phyloP scores from a whole-genome alignment of 2,797 vertebrate species.

The Chlorospingus flavigularis region DNA sequence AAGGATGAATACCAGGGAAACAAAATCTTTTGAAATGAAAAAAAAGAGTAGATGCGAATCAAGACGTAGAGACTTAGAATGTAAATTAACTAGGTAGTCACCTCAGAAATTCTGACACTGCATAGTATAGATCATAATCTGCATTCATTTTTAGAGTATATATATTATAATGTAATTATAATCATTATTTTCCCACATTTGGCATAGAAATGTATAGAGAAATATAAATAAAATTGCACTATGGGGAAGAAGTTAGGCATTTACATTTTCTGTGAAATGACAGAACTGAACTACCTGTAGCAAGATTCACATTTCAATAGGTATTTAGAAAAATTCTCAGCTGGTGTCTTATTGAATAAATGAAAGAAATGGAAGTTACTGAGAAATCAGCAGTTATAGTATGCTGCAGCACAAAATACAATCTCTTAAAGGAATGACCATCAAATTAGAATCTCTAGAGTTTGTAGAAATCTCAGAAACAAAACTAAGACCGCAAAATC shows the following conservation, averaged over 20 bases:
- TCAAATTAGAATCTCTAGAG: background rate
- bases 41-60: fast-evolving
- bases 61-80: background rate
- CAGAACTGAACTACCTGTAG: background rate
- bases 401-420: background rate
- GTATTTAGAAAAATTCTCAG: background rate
- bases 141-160: background rate
- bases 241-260: background rate
- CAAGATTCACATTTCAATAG: background rate
- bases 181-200: background rate
- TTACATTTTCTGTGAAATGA: background rate
- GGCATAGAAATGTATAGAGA: background rate
- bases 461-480: background rate
- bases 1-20: background rate
- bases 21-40: background rate
- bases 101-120: background rate
- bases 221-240: background rate
- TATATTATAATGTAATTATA: background rate
- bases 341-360: background rate
- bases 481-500: background rate
- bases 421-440: background rate
- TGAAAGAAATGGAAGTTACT: background rate
- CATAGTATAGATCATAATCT: background rate
- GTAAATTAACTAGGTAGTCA: background rate
- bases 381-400: background rate